phyloP scores from a whole-genome alignment of 2,113 vertebrate species.

The Megaceryle maxima region DNA sequence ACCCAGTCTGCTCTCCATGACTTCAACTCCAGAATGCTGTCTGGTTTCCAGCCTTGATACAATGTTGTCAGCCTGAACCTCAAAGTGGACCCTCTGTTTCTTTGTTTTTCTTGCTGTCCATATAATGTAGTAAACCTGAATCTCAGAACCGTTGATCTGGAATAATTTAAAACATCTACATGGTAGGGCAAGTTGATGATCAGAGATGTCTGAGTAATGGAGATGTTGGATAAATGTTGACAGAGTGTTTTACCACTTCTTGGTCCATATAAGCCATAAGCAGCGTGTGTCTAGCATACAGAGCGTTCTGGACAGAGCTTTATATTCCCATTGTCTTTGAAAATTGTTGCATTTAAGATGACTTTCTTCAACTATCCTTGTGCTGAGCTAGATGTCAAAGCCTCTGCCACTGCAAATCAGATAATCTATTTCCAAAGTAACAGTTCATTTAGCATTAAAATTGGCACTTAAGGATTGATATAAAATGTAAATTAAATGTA shows the following conservation, averaged over 20 bases:
- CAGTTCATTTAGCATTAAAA: constrained; percentile 59
- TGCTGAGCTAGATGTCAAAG: constrained; percentile 2
- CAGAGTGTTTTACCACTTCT: neutral
- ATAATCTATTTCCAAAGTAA: constrained; percentile 58
- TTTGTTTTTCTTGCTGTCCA: neutral
- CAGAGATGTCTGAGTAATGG: neutral
- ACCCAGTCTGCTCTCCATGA: neutral
- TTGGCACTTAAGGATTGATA: constrained; percentile 51
- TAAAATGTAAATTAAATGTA: constrained; percentile 63
- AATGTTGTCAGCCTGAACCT: neutral
- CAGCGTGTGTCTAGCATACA: neutral
- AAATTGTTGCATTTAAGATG: neutral
- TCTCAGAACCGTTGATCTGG: neutral
- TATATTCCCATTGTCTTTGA: constrained; percentile 10
- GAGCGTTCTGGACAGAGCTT: neutral
- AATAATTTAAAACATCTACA: neutral
- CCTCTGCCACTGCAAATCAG: constrained; percentile 23
- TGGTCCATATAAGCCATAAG: neutral
- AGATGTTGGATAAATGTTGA: neutral
- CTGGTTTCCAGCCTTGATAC: neutral
- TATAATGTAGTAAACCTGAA: neutral
- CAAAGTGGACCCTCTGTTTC: fast-evolving
- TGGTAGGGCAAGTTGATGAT: neutral
- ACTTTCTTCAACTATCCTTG: neutral
- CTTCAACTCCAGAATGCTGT: neutral